These are phyloP conservation scores for Calonectris borealis DNA, from an alignment of 2,113 vertebrate species.

Conservation along the genomic window DNA sequence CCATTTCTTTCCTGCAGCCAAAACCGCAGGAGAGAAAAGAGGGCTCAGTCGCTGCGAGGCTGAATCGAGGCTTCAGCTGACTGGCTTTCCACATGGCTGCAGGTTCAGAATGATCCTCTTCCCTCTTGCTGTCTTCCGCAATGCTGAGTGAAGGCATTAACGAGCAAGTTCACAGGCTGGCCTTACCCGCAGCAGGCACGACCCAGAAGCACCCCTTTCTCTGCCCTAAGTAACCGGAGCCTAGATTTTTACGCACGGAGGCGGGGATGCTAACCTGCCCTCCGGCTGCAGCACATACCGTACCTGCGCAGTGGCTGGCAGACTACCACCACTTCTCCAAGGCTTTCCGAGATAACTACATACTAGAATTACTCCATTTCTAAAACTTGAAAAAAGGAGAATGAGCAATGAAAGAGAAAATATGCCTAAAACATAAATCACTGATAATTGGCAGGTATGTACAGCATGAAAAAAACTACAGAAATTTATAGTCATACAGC, in stretches of 20 bases:
- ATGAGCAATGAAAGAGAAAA: not conserved
- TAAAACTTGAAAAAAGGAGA: not conserved
- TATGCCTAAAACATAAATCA: not conserved
- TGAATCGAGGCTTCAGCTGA: not conserved
- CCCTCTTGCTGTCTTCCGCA: not conserved
- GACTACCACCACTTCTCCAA: not conserved
- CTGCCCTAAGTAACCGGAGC: not conserved
- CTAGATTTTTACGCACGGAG: fast-evolving
- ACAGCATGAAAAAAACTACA: not conserved
- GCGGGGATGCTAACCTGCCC: not conserved
- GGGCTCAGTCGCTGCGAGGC: not conserved
- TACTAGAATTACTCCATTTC: not conserved
- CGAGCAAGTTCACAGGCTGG: not conserved
- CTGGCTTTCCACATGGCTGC: not conserved
- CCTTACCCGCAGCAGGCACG: not conserved
- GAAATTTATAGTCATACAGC: not conserved
- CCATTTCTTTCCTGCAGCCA: not conserved
- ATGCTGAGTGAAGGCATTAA: not conserved
- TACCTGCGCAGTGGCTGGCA: not conserved
- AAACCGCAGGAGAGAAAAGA: not conserved
- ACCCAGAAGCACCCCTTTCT: not conserved
- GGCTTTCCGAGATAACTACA: not conserved
- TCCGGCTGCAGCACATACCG: fast-evolving
- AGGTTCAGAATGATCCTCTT: not conserved
- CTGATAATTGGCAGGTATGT: not conserved